Base-by-base conservation (phyloP, 2,797 vertebrate species). In the Spinibarbus caldwelli region DNA sequence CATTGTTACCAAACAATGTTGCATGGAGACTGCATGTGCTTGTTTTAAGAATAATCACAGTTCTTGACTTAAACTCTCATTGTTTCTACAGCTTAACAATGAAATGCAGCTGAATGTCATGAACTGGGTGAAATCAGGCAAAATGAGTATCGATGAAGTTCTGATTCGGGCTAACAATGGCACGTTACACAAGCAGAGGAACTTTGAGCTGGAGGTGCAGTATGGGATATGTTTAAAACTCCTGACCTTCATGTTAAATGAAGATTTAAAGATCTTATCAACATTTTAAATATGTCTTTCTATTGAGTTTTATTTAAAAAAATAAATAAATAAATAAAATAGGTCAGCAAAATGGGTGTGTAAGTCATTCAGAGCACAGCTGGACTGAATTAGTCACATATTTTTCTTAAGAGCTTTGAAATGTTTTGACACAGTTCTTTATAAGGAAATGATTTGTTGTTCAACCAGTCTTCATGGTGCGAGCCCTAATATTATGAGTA, bases 101-200 rank as follows among this genome's bases (percentile, higher is more conserved):
- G 95, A 95, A 88, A 95, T 95, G 95, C 95, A 96, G 91, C 92
- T 96, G 82, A 94, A 92, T 89, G 94, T 96, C 80, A 94, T 96
- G 95, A 94, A 92, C 66, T 94, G 89, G 90, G 95, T 96, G 84
- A 97, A 95, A 93, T 95, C 85, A 0, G 95, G 96, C 79, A 93
- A 96, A 89, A 38, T 94, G 88, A 95, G 94, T 85, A 92, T 96
- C 1, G 94, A 96, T 0, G 96, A 93, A 7, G 95, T 95, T 59
- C 91, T 96, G 87, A 83, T 89, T 59, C 88, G 94, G 92, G 96
- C 94, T 73, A 92, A 90, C 86, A 93, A 85, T 82, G 93, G 91
- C 43, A 34, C 52, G 6, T 83, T 85, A 34, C 31, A 34, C 31
- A 85, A 92, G 71, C 86, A 86, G 2, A 89, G 70, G 62, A 92